Percentiles rank a stretch among this genome's conserved stretches.
Evolutionary conservation across 2,888 invertebrate genomes (phyloP).

Genomic region (Lumbricus terrestris): DNA sequence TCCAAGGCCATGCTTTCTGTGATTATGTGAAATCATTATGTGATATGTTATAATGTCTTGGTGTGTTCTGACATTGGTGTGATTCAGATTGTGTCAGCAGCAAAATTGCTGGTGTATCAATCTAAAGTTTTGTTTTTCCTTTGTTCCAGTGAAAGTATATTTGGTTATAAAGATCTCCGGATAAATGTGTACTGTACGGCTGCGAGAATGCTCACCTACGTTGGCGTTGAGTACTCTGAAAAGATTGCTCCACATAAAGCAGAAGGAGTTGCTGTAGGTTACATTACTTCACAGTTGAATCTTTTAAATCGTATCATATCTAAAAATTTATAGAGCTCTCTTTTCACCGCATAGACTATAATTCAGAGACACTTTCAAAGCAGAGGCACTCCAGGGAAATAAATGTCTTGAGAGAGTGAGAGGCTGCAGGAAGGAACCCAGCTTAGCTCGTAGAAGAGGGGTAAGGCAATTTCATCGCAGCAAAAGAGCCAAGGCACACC

Average conservation of each 20-base stretch:
- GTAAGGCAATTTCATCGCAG: too few species aligned
- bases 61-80: neutral
- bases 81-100: neutral
- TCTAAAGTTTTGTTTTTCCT: neutral
- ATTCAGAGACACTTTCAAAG: too few species aligned
- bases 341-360: too few species aligned
- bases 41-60: neutral
- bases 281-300: neutral
- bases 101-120: neutral
- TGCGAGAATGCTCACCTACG: slow-evolving; percentile 76
- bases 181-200: slow-evolving; percentile 80
- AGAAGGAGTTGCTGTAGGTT: slow-evolving; percentile 60
- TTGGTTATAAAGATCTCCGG: slow-evolving; percentile 83
- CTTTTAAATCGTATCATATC: neutral
- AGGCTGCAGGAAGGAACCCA: too few species aligned
- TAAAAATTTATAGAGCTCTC: neutral
- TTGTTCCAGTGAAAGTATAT: slow-evolving; percentile 76
- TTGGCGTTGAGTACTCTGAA: slow-evolving; percentile 73
- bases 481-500: too few species aligned
- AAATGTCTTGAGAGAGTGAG: too few species aligned
- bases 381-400: too few species aligned
- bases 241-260: slow-evolving; percentile 64
- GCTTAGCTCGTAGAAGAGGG: too few species aligned
- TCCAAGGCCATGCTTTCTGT: too few species aligned
- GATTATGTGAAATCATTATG: neutral